Percentiles rank a stretch among this genome's conserved stretches.
These are phyloP conservation scores for Odontamblyopus lacepedii DNA, from an alignment of 2,797 vertebrate genomes.

Conservation along the genomic window DNA sequence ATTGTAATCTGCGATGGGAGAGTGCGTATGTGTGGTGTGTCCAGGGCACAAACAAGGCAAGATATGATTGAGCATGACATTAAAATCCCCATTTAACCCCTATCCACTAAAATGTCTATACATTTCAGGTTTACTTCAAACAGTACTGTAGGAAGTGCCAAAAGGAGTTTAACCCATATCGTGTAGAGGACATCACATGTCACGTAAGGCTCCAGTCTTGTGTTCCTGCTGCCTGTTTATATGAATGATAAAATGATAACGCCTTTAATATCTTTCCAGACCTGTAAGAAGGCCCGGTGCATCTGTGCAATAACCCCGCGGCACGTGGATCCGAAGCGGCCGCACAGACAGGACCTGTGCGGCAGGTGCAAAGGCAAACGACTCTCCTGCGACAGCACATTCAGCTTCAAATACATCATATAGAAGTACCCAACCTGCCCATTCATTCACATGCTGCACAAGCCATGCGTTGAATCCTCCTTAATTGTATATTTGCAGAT, in stretches of 20 bases:
- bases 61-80: constrained; percentile 1
- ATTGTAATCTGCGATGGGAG: constrained; percentile 96
- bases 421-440: constrained; percentile 56
- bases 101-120: not conserved
- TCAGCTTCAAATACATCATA: constrained; percentile 99
- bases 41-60: constrained; percentile 95
- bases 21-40: constrained; percentile 98
- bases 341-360: constrained; percentile 95
- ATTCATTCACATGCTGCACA: not conserved
- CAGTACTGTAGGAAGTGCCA: constrained; percentile 96
- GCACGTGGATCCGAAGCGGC: constrained; percentile 94
- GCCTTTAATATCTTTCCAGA: constrained; percentile 67
- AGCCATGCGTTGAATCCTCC: not conserved
- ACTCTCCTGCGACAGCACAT: constrained; percentile 95
- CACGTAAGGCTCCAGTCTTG: constrained; percentile 77
- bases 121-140: constrained; percentile 92
- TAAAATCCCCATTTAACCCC: not conserved
- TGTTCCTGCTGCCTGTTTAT: accelerated
- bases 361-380: constrained; percentile 96
- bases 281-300: constrained; percentile 91
- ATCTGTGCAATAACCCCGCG: constrained; percentile 87
- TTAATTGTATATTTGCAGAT: constrained; percentile 18
- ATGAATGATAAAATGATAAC: accelerated
- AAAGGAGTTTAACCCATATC: constrained; percentile 95
- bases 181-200: constrained; percentile 94